Base-by-base conservation (phyloP, 2,888 invertebrate species). In the Lepidochrysops patricia region DNA sequence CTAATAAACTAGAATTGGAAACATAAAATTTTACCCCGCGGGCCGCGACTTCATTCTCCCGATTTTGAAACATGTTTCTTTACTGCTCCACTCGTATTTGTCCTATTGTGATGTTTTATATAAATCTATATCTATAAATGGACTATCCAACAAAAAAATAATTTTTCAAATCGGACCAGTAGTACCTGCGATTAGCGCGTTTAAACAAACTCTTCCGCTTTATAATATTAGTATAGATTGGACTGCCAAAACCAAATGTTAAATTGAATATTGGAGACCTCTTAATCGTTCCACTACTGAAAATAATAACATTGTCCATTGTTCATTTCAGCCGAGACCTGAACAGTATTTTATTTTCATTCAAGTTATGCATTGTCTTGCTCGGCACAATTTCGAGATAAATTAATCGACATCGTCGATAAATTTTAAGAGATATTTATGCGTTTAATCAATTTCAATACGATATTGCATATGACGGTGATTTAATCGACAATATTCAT, bases 241-340 rank as follows among this genome's bases (percentile, higher is more conserved):
- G 12, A 52, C 27, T 27, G 50, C 6, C 50, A 52, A 27, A 50
- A 52, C 15, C 15, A 52, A 52, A 52, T 52, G 12, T 50, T 50
- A 52, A 52, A 52, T 52, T 52, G 52, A 52, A 52, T 52, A 52
- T 27, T 52, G 52, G 27, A 52, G 27, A 15, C 27, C 54, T 54
- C 54, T 32, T 54, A 54, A 54, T 19, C 32, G 29, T 32, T 54
- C 19, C 19, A 32, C 15, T 54, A 32, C 54, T 27, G 32, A 32
- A 32, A 54, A 43, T 27, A 52, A 52, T 52, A 52, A 52, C 25
- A 27, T 52, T 52, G 52, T 29, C 13, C 27, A 52, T 15, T 52
- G 52, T 52, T 26, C 52, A 15, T 13, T 19, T 43, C 19, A 19
- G 9, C 12, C 43, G 19, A 43, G 19, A 43, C 19, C 43, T 43